phyloP scores from a whole-genome alignment of 1,140 invertebrate genomes.

The Drosophila bocqueti region DNA sequence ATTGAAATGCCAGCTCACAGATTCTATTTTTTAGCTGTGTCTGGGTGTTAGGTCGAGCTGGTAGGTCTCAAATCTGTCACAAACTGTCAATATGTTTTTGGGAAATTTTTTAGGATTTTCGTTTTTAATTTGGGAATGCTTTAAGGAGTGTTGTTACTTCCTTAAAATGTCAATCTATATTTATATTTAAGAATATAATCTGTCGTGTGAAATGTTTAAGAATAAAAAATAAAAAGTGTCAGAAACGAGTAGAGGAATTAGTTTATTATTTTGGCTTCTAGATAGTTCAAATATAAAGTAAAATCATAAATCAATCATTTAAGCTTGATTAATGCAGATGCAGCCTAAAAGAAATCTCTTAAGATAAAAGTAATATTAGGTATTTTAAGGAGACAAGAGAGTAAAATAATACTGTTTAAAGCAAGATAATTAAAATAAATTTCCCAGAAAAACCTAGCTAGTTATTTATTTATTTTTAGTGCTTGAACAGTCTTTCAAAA shows the following conservation, averaged over 20 bases:
- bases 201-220: background rate
- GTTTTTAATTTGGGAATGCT: background rate
- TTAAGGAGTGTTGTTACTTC: background rate
- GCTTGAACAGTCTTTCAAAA: background rate
- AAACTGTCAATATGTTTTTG: conserved; percentile 39
- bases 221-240: background rate
- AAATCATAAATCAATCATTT: too few relatives aligned
- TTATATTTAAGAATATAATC: background rate
- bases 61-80: conserved; percentile 40
- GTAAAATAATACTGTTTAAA: background rate
- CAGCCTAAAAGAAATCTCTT: too few relatives aligned
- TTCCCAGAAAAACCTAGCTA: background rate
- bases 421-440: background rate
- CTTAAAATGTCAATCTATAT: background rate
- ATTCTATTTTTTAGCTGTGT: conserved; percentile 41
- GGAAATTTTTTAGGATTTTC: conserved; percentile 15
- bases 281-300: too few relatives aligned
- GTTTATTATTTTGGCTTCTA: background rate
- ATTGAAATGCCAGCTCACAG: conserved; percentile 30
- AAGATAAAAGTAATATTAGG: too few relatives aligned
- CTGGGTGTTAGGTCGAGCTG: conserved; percentile 3
- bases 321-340: too few relatives aligned
- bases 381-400: background rate
- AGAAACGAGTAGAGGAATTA: too few relatives aligned
- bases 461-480: too few relatives aligned